Conservation (phyloP, 2,888 invertebrate genomes). For the Macropis europaea region DNA sequence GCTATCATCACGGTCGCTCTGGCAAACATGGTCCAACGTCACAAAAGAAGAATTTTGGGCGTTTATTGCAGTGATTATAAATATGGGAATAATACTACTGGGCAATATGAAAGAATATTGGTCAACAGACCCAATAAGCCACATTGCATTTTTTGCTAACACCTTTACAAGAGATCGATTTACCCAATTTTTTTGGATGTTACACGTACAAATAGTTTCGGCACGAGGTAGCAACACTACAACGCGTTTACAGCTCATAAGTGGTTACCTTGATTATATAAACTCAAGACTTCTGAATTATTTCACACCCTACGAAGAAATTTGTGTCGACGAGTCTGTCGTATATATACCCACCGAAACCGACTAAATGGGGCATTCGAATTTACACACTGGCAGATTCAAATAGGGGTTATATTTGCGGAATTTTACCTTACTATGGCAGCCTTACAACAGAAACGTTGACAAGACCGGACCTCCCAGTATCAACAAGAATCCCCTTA, state of each 20-base stretch:
- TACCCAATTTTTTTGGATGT: conserved; percentile 23
- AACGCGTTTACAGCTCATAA: conserved; percentile 14
- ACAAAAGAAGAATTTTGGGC: neutral
- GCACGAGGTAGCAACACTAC: conserved; percentile 1
- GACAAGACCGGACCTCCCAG: conserved; percentile 42
- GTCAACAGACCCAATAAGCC: conserved; percentile 19
- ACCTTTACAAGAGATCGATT: conserved; percentile 32
- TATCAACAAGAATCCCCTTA: conserved; percentile 38
- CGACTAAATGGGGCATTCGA: conserved; percentile 1
- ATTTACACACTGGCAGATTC: conserved; percentile 27
- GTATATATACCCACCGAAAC: neutral
- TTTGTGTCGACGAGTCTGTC: neutral
- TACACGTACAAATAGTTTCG: conserved; percentile 20
- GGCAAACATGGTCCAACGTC: neutral
- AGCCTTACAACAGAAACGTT: conserved; percentile 42
- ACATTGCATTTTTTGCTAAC: conserved; percentile 24
- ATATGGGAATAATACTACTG: conserved; percentile 1
- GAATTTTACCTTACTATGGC: conserved; percentile 38
- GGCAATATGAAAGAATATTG: conserved; percentile 42
- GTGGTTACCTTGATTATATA: conserved; percentile 3
- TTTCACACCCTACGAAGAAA: neutral
- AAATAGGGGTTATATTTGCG: conserved; percentile 11
- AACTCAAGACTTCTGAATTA: neutral
- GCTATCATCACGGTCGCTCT: neutral
- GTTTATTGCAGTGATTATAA: neutral